Evolutionary conservation across 2,113 vertebrate species (phyloP), one percentile per base, ranked within the genome.

Genomic region (Trachemys scripta): DNA sequence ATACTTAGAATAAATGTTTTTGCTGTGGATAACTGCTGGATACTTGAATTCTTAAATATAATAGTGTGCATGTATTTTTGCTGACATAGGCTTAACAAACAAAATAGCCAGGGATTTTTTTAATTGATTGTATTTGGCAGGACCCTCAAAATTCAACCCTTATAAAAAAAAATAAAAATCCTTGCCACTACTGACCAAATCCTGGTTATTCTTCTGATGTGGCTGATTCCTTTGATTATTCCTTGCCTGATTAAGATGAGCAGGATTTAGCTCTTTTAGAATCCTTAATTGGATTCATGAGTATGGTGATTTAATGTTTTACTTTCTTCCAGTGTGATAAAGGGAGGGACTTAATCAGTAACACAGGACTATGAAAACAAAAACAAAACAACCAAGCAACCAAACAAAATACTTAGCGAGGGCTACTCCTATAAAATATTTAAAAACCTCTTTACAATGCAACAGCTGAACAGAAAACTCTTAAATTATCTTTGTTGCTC

Each of bases 221-320:
- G 29, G 65, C 56, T 87, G 25, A 78, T 90, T 53, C 45, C 85
- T 69, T 87, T 54, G 69, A 75, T 24, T 87, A 59, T 57, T 87
- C 38, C 69, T 47, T 62, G 45, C 45, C 45, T 47, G 80, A 82
- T 29, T 80, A 69, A 81, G 17, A 86, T 86, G 0, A 2, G n/a
- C 85, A 93, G 19, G 24, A 92, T 84, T 92, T 82, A 91, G 11
- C 11, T 84, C 72, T 51, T 95, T 86, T 65, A 95, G 38, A 56
- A 14, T 92, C 25, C 10, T 53, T 79, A 50, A 62, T 91, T 45
- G 88, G 35, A 92, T 88, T 78, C 24, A 78, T 25, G 42, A 25
- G 10, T 14, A 2, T 47, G 38, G 10, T 78, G 22, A 45, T 45
- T 78, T 78, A 45, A 47, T 29, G 22, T 78, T 45, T 31, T 1